Evolutionary conservation across 2,113 vertebrate genomes (phyloP).

Genomic region (Xyliphius kryptos): DNA sequence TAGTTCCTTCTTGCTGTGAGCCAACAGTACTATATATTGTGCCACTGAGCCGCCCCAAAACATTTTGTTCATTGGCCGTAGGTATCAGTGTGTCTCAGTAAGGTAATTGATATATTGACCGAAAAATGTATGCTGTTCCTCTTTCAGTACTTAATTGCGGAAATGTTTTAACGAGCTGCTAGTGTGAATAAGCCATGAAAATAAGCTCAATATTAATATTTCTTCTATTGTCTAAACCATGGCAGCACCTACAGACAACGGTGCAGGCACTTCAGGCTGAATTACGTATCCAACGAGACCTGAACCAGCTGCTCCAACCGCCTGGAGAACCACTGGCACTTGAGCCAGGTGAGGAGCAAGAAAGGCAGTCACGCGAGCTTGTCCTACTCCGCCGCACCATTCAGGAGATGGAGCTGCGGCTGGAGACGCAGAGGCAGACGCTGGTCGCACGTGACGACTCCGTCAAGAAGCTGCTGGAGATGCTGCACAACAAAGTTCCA

Average conservation of each 20-base stretch:
- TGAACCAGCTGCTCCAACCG: slow-evolving; percentile 96
- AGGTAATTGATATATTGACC: too few relatives aligned
- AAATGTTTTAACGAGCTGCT: too few relatives aligned
- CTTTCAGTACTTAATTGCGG: too few relatives aligned
- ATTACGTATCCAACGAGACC: slow-evolving; percentile 88
- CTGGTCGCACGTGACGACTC: slow-evolving; percentile 89
- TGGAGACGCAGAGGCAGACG: slow-evolving; percentile 96
- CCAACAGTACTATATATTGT: too few relatives aligned
- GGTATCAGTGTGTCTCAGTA: too few relatives aligned
- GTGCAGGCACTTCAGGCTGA: slow-evolving; percentile 96
- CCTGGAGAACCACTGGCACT: slow-evolving; percentile 71
- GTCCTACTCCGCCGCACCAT: slow-evolving; percentile 94
- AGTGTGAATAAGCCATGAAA: too few relatives aligned
- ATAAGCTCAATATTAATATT: too few relatives aligned
- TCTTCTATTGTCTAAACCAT: slow-evolving; percentile 40
- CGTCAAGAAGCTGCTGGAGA: slow-evolving; percentile 97
- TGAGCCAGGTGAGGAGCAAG: slow-evolving; percentile 92
- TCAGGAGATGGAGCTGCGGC: slow-evolving; percentile 96
- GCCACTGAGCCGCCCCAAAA: too few relatives aligned
- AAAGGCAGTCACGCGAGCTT: slow-evolving; percentile 93
- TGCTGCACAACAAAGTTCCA: slow-evolving; percentile 95
- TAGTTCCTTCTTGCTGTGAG: too few relatives aligned
- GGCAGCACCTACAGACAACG: slow-evolving; percentile 94
- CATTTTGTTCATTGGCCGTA: too few relatives aligned
- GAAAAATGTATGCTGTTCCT: too few relatives aligned